Percentiles rank a stretch among this genome's conserved stretches.
These are phyloP conservation scores for Mechanitis messenoides DNA, from an alignment of 2,888 invertebrate genomes.

Conservation along the genomic window DNA sequence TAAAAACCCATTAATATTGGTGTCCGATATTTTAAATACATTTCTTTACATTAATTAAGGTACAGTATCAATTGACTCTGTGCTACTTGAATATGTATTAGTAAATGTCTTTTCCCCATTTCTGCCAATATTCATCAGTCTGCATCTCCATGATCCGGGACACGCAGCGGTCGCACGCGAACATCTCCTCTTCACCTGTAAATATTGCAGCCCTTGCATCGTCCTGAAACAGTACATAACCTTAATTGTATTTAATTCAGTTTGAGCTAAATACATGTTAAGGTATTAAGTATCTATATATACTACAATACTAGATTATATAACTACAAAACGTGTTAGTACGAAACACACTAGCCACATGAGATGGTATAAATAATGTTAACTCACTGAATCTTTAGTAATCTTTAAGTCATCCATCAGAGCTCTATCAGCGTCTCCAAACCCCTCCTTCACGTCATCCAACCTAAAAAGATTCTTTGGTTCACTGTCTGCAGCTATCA, in stretches of 20 bases:
- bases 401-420: slow-evolving; percentile 98
- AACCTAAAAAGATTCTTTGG: slow-evolving; percentile 84
- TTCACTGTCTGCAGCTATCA: slow-evolving; percentile 88
- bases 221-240: slow-evolving; percentile 64
- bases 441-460: slow-evolving; percentile 60
- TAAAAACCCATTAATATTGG: no score
- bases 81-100: slow-evolving; percentile 24
- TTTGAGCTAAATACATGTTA: no score
- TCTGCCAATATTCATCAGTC: slow-evolving; percentile 94
- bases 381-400: slow-evolving; percentile 81
- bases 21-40: no score
- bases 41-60: no score
- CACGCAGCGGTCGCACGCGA: slow-evolving; percentile 95
- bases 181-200: slow-evolving; percentile 98
- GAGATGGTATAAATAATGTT: background rate
- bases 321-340: no score
- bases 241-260: no score
- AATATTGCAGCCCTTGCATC: slow-evolving; percentile 92
- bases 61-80: no score
- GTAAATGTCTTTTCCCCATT: slow-evolving; percentile 78
- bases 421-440: slow-evolving; percentile 86
- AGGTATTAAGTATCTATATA: no score
- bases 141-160: slow-evolving; percentile 98
- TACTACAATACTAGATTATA: no score
- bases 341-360: no score